A percentile compares a stretch with the other conserved stretches of the same genome.
phyloP scores from a whole-genome alignment of 53 echinoderm and acorn worm genomes.

The Hippasteria phrygiana region DNA sequence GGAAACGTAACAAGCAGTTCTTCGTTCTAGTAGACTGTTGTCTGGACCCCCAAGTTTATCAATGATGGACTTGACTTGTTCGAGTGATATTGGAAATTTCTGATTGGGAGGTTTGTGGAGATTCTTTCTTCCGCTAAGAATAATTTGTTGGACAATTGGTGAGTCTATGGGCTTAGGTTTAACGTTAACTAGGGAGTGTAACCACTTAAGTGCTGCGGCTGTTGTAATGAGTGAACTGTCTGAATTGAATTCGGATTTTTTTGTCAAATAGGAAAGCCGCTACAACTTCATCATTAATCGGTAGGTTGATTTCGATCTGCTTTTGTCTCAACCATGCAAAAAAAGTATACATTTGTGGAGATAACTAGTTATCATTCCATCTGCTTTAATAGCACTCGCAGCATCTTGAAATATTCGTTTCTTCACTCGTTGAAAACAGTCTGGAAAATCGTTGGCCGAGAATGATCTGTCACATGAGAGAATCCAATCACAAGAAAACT shows the following conservation, averaged over 20 bases:
- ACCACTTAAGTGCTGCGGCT: conserved; percentile 3
- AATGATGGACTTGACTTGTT: not conserved
- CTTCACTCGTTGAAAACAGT: not conserved
- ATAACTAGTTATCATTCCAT: not conserved
- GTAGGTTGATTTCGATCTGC: not conserved
- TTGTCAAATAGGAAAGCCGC: not conserved
- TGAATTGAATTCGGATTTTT: not conserved
- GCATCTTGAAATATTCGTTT: not conserved
- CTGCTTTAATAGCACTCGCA: not conserved
- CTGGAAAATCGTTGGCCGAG: conserved; percentile 3
- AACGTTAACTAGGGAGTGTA: not conserved
- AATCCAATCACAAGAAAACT: not conserved
- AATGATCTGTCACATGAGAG: not conserved
- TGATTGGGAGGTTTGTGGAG: conserved; percentile 14
- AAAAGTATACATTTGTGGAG: not conserved
- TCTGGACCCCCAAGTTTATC: not conserved
- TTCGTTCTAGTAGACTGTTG: not conserved
- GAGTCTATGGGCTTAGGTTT: conserved; percentile 15
- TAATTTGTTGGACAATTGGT: not conserved
- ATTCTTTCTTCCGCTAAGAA: not conserved
- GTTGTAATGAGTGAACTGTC: not conserved
- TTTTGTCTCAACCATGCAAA: not conserved
- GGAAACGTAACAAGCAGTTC: conserved; percentile 8
- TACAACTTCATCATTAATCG: not conserved
- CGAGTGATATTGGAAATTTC: not conserved